Evolutionary conservation across 2,888 invertebrate species (phyloP).

Genomic region (Villa cingulata): DNA sequence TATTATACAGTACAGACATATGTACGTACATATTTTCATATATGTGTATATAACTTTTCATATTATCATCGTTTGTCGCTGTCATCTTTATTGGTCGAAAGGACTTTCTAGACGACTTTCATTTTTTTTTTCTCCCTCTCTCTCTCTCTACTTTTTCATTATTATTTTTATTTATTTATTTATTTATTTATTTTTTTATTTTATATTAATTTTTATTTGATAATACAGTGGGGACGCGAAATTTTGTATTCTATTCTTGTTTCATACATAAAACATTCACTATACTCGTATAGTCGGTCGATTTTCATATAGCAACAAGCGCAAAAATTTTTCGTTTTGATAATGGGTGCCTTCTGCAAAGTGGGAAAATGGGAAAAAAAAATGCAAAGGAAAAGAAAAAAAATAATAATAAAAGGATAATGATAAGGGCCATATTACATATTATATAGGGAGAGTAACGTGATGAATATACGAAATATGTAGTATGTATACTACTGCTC

Average conservation of each 20-base stretch:
- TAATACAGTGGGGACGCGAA: neutral
- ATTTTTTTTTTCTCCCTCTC: too few relatives aligned
- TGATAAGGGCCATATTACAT: neutral
- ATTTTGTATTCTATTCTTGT: slow-evolving; percentile 1
- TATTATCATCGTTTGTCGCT: neutral
- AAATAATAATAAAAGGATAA: neutral
- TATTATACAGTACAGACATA: too few relatives aligned
- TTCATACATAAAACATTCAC: neutral
- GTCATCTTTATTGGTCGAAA: neutral
- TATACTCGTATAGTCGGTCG: too few relatives aligned
- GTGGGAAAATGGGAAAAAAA: neutral
- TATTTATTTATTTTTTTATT: neutral
- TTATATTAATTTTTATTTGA: neutral
- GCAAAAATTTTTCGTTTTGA: neutral
- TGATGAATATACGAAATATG: too few relatives aligned
- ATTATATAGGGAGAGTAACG: too few relatives aligned
- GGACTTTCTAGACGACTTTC: neutral
- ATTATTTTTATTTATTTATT: too few relatives aligned
- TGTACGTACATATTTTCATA: too few relatives aligned
- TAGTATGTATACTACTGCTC: too few relatives aligned
- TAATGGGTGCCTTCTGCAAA: neutral
- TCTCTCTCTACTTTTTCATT: too few relatives aligned
- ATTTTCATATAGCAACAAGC: slow-evolving; percentile 6
- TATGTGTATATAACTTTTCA: too few relatives aligned
- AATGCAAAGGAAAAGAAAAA: neutral